phyloP scores from a whole-genome alignment of 2,113 vertebrate species.

The Limanda limanda region DNA sequence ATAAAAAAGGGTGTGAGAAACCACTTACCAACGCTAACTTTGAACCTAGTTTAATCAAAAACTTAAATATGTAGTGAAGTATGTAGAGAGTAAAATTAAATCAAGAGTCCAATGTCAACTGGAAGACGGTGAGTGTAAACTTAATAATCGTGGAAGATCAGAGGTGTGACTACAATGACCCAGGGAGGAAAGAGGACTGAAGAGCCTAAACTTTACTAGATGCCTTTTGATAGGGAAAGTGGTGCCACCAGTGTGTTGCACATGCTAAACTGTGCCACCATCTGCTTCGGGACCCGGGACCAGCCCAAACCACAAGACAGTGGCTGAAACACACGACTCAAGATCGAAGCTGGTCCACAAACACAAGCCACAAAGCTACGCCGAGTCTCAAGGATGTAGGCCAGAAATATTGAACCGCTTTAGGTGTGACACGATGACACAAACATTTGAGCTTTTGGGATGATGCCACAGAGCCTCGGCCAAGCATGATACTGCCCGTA shows the following conservation, averaged over 20 bases:
- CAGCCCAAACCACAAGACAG: constrained; percentile 64
- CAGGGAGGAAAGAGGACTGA: constrained; percentile 36
- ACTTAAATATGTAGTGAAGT: neutral
- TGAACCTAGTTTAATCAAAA: too few species aligned
- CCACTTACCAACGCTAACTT: too few species aligned
- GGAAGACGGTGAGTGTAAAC: constrained; percentile 16
- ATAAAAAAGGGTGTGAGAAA: too few species aligned
- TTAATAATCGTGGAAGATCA: constrained; percentile 48
- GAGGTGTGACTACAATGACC: constrained; percentile 32
- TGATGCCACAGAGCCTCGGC: constrained; percentile 41
- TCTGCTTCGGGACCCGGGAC: constrained; percentile 70
- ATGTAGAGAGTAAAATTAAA: neutral
- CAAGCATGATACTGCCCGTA: constrained; percentile 53
- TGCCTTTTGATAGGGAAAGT: constrained; percentile 58
- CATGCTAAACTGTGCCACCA: constrained; percentile 76
- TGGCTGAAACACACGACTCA: constrained; percentile 62
- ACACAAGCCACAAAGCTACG: constrained; percentile 55
- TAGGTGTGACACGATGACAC: constrained; percentile 65
- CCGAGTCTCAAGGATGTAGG: constrained; percentile 36
- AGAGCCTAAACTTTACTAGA: constrained; percentile 38
- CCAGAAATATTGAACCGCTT: constrained; percentile 59
- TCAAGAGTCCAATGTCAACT: constrained; percentile 1
- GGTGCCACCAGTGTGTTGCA: constrained; percentile 53
- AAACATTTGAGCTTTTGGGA: constrained; percentile 52
- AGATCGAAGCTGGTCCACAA: constrained; percentile 62